A percentile compares a stretch with the other conserved stretches of the same genome.
These are phyloP conservation scores for Notospermus geniculatus DNA, from an alignment of 1,140 invertebrate species.

Conservation along the genomic window DNA sequence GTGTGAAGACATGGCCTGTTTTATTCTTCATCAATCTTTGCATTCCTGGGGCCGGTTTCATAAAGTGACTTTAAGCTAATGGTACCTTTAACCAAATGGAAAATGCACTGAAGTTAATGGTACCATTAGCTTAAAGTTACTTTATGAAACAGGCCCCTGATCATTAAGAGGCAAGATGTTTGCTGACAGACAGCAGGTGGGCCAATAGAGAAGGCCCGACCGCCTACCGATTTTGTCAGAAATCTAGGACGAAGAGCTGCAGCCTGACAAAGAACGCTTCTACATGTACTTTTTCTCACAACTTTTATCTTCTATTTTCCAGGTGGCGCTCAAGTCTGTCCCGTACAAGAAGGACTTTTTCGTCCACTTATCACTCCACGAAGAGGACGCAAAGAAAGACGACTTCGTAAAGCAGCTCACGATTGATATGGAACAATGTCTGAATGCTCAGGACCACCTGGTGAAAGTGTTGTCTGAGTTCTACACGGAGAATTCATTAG, in stretches of 20 bases:
- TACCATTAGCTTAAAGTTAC: no score
- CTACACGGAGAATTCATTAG: constrained; percentile 36
- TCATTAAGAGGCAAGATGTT: no score
- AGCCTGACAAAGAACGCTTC: neutral
- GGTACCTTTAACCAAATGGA: no score
- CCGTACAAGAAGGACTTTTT: constrained; percentile 44
- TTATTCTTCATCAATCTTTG: no score
- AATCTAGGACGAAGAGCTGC: neutral
- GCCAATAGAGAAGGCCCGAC: no score
- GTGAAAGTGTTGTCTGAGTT: constrained; percentile 42
- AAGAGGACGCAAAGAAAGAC: constrained; percentile 16
- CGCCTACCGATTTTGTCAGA: no score
- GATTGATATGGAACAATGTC: constrained; percentile 39
- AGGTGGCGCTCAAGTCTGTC: constrained; percentile 49
- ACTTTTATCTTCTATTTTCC: constrained; percentile 19
- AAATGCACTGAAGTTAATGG: no score
- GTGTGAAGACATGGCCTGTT: no score
- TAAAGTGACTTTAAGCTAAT: no score
- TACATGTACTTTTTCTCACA: neutral
- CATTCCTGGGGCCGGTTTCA: no score
- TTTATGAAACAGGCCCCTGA: no score
- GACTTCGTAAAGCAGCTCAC: constrained; percentile 32
- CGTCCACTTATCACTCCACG: constrained; percentile 26
- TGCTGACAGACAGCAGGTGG: no score
- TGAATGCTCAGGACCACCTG: constrained; percentile 32